These are phyloP conservation scores for Mimachlamys varia DNA, from an alignment of 2,888 invertebrate species.

Conservation along the genomic window DNA sequence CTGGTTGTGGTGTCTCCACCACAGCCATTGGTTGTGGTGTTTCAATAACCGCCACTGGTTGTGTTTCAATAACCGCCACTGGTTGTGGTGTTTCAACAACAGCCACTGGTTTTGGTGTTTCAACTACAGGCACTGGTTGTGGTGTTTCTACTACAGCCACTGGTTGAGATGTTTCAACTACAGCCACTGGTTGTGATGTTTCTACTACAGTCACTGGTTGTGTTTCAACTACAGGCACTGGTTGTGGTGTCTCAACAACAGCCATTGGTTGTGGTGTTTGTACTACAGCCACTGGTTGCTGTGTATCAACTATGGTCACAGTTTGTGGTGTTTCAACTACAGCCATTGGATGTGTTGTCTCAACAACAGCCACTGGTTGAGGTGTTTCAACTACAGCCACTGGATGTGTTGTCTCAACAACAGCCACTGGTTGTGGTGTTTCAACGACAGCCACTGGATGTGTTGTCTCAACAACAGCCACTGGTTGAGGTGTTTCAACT, in stretches of 20 bases:
- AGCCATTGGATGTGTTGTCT: not conserved
- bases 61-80: not conserved
- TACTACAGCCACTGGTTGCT: not conserved
- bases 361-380: not conserved
- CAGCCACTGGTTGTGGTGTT: not conserved
- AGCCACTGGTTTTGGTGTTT: not conserved
- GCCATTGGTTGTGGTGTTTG: not conserved
- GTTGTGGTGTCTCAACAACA: not conserved
- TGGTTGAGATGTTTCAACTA: not conserved
- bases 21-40: not conserved
- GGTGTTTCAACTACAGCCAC: not conserved
- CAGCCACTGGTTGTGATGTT: not conserved
- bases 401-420: not conserved
- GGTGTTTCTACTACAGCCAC: not conserved
- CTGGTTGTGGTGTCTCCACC: not conserved
- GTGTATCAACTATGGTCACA: not conserved
- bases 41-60: not conserved
- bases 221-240: not conserved
- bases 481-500: conserved; percentile 8
- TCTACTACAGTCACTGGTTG: not conserved
- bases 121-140: not conserved
- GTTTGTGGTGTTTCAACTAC: not conserved
- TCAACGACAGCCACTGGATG: not conserved
- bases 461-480: not conserved
- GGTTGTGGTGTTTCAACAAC: not conserved